Evolutionary conservation across 1,140 invertebrate species (phyloP), one percentile per base, ranked within the genome.

Genomic region (Akabosia matsudoensis): DNA sequence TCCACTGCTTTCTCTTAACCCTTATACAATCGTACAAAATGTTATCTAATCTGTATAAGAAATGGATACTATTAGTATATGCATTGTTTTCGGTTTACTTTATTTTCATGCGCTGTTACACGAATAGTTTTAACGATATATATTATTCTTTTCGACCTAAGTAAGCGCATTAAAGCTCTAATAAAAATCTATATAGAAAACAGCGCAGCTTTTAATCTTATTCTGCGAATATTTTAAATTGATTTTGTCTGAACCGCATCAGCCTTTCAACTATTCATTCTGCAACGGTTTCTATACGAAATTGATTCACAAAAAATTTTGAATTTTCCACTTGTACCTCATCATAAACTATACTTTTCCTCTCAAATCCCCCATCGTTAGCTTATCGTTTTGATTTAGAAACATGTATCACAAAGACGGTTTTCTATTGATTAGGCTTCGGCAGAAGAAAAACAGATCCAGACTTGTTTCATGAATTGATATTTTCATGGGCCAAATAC

Each of bases 11-110:
- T 45, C 37, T 10, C 18, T 45, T 45, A n/a, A n/a, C n/a, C n/a
- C n/a, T n/a, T n/a, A n/a, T n/a, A n/a, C n/a, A n/a, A n/a, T n/a
- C n/a, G n/a, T n/a, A n/a, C 24, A 67, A 67, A 67, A 67, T 30
- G 31, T n/a, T 67, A 67, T 31, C 13, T 67, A 31, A 13, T 22
- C 54, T 24, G 24, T 67, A 67, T 2, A 67, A 2, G 61, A 67
- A 67, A 67, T 67, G 31, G 61, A 67, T 56, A 56, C 3, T n/a
- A n/a, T n/a, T n/a, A n/a, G n/a, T n/a, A n/a, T n/a, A 56, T 67
- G 61, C 61, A 67, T 67, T 67, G 61, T 30, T 4, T 30, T 31
- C 31, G n/a, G n/a, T n/a, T n/a, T n/a, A n/a, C n/a, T 67, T 67
- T 61, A 61, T 4, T 10, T 61, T 61, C 7, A 24, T 24, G 14